Conservation (phyloP, 2,113 vertebrate species). For the Atherinomorus stipes region DNA sequence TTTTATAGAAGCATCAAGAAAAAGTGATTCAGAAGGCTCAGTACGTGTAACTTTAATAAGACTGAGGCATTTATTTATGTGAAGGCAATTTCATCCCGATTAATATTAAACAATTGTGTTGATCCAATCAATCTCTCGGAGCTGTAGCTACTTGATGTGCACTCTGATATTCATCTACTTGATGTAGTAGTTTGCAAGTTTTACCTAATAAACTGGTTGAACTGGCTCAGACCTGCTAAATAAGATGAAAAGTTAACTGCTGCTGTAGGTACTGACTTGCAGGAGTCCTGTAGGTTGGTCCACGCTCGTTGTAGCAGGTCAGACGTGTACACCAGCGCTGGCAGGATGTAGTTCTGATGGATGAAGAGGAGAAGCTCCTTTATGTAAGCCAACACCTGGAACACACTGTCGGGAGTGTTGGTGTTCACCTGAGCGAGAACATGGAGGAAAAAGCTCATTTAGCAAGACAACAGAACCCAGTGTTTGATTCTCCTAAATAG, state of each 20-base stretch:
- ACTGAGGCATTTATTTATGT: too few relatives aligned
- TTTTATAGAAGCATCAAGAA: not conserved
- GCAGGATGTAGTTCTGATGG: conserved; percentile 84
- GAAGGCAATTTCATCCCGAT: too few relatives aligned
- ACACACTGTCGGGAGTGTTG: conserved; percentile 85
- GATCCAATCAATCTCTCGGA: too few relatives aligned
- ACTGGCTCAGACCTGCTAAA: not conserved
- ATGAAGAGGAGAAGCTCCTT: conserved; percentile 87
- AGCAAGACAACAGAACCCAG: not conserved
- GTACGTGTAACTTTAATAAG: not conserved
- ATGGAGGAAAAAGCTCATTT: not conserved
- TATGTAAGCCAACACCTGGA: conserved; percentile 78
- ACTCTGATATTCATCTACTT: too few relatives aligned
- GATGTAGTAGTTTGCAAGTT: too few relatives aligned
- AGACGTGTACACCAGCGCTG: conserved; percentile 75
- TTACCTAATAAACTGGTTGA: too few relatives aligned
- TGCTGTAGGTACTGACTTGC: conserved; percentile 87
- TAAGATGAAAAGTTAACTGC: not conserved
- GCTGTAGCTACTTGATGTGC: too few relatives aligned
- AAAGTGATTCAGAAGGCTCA: not conserved
- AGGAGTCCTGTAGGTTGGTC: conserved; percentile 86
- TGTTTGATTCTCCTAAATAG: not conserved
- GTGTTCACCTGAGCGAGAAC: conserved; percentile 71
- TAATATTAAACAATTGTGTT: too few relatives aligned
- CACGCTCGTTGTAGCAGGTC: conserved; percentile 79